These are phyloP conservation scores for Cardiocondyla obscurior DNA, from an alignment of 1,140 invertebrate species.

Conservation along the genomic window DNA sequence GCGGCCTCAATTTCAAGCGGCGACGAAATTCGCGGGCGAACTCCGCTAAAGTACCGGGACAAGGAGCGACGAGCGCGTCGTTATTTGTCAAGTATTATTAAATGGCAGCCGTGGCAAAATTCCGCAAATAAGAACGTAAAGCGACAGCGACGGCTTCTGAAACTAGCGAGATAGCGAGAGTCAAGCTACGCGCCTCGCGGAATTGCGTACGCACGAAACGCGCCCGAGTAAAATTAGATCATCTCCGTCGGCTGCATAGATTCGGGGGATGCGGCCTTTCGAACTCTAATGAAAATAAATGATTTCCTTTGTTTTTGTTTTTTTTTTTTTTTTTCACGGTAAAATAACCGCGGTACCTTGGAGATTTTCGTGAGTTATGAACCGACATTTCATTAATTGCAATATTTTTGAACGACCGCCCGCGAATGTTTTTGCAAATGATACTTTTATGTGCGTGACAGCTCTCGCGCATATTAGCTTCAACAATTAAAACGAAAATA, in stretches of 20 bases:
- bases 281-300: slow-evolving; percentile 17
- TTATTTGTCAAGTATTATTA: slow-evolving; percentile 53
- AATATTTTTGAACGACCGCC: neutral
- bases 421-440: slow-evolving; percentile 7
- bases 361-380: neutral
- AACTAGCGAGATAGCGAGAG: neutral
- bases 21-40: slow-evolving; percentile 37
- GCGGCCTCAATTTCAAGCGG: slow-evolving; percentile 45
- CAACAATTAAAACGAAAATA: slow-evolving; percentile 32
- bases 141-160: neutral
- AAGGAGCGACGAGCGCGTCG: slow-evolving; percentile 7
- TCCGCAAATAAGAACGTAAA: slow-evolving; percentile 29
- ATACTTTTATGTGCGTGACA: neutral
- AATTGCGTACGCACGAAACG: neutral
- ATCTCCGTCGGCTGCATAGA: neutral
- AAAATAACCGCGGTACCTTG: neutral
- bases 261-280: neutral
- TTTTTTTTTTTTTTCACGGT: neutral
- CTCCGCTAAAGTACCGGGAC: slow-evolving; percentile 16
- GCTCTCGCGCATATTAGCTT: slow-evolving; percentile 5
- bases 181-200: neutral
- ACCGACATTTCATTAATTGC: neutral
- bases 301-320: neutral
- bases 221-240: neutral
- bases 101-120: slow-evolving; percentile 29